Percentiles rank a stretch among this genome's conserved stretches.
phyloP scores from a whole-genome alignment of 1,140 invertebrate species.

The Diabrotica virgifera region DNA sequence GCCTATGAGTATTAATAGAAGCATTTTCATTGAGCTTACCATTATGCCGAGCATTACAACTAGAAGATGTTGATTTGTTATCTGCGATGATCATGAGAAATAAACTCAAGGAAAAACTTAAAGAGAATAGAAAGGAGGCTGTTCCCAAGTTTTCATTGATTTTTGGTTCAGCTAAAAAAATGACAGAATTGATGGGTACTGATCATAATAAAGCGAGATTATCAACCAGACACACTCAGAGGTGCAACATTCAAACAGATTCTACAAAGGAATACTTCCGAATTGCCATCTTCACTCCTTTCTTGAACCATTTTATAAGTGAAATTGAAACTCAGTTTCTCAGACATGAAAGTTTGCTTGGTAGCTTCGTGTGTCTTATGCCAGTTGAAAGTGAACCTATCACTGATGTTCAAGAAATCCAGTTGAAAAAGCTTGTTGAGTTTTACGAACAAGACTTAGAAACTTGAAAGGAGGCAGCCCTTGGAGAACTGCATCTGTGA shows the following conservation, averaged over 20 bases:
- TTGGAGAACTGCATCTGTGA: neutral
- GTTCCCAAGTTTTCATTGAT: neutral
- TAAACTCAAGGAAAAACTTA: neutral
- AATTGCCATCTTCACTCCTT: neutral
- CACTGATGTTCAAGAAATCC: neutral
- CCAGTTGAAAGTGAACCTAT: neutral
- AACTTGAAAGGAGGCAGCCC: neutral
- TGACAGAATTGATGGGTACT: neutral
- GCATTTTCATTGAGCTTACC: neutral
- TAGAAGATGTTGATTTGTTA: conserved; percentile 1
- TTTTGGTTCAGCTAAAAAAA: neutral
- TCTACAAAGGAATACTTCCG: neutral
- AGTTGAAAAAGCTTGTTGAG: neutral
- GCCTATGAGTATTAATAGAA: no score
- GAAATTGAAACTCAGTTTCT: neutral
- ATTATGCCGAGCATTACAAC: neutral
- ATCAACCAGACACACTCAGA: neutral
- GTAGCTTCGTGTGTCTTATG: neutral
- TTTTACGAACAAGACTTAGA: neutral
- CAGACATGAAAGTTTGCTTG: neutral
- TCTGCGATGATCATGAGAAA: neutral
- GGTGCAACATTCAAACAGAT: conserved; percentile 1
- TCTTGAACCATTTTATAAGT: neutral
- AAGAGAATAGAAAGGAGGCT: neutral
- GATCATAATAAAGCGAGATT: neutral